These are phyloP conservation scores for Echiichthys vipera DNA, from an alignment of 2,797 vertebrate species.

Conservation along the genomic window DNA sequence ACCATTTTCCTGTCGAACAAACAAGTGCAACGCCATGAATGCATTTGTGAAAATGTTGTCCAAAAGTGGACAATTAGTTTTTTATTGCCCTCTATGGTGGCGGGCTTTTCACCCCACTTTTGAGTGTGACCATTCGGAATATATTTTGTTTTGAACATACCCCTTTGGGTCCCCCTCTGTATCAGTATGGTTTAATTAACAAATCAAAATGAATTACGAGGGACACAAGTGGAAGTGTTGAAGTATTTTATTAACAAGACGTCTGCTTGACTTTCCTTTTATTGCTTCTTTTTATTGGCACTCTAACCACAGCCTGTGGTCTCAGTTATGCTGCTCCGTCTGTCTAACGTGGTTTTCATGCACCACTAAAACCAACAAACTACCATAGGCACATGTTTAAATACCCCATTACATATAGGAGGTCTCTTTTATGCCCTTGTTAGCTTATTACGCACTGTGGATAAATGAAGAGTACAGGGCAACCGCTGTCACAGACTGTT, in stretches of 20 bases:
- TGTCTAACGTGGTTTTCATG: slow-evolving; percentile 60
- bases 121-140: too few species aligned
- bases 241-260: slow-evolving; percentile 68
- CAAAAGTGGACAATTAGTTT: not conserved
- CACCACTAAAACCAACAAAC: slow-evolving; percentile 74
- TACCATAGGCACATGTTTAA: slow-evolving; percentile 63
- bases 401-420: slow-evolving; percentile 69
- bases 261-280: slow-evolving; percentile 63
- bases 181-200: slow-evolving; percentile 43
- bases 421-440: slow-evolving; percentile 70
- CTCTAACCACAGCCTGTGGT: slow-evolving; percentile 66
- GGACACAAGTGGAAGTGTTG: slow-evolving; percentile 32
- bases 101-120: not conserved
- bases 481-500: slow-evolving; percentile 30
- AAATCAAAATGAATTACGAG: slow-evolving; percentile 34
- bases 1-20: not conserved
- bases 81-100: not conserved
- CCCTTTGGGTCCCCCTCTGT: slow-evolving; percentile 14
- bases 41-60: slow-evolving; percentile 11
- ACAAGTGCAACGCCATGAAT: not conserved
- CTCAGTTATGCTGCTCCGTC: slow-evolving; percentile 64
- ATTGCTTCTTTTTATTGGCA: slow-evolving; percentile 61
- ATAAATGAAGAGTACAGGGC: slow-evolving; percentile 39
- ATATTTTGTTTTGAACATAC: slow-evolving; percentile 7
- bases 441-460: slow-evolving; percentile 62